Evolutionary conservation across 1,140 invertebrate genomes (phyloP), one percentile per base, ranked within the genome.

Genomic region (Periplaneta americana): DNA sequence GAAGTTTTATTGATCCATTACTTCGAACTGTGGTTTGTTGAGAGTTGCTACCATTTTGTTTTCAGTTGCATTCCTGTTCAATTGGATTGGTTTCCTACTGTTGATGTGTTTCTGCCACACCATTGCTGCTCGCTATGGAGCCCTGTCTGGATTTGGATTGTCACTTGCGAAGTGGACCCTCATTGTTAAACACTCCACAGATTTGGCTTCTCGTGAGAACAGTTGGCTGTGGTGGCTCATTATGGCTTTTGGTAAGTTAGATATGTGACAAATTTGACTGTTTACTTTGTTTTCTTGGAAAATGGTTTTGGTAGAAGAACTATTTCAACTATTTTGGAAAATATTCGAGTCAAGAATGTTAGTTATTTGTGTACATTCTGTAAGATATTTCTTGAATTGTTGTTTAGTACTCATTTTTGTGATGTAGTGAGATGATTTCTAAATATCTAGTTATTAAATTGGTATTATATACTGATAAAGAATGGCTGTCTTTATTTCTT

Each of bases 81-180:
- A 98, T 88, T 98, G 97, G 97, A 96, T 98, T 86, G 97, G 97
- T 77, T 97, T 98, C 87, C 89, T 98, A 79, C 90, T 97, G 84
- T 89, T 97, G 80, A 95, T 97, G 92, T 98, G 97, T 86, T 96
- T 98, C 88, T 97, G 96, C 87, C 96, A 97, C 86, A 98, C 96
- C 57, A 96, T 98, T 86, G 97, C 97, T 75, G 96, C 96, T 66
- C 92, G 96, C 84, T 97, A 97, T 88, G 97, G 97, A 75, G 97
- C 97, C 10, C 87, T 98, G 31, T 95, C 97, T 81, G 97, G 97
- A 66, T 97, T 98, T 86, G 97, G 97, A 10, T 89, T 98, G 11
- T 98, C 96, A 15, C 90, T 98, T 83, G 96, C 96, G 82, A 98
- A 98, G 90, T 98, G 97, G 97, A 97, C 96, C 33, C 91, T 97